Evolutionary conservation across 2,113 vertebrate genomes (phyloP), one percentile per base, ranked within the genome.

Genomic region (Hucho hucho): DNA sequence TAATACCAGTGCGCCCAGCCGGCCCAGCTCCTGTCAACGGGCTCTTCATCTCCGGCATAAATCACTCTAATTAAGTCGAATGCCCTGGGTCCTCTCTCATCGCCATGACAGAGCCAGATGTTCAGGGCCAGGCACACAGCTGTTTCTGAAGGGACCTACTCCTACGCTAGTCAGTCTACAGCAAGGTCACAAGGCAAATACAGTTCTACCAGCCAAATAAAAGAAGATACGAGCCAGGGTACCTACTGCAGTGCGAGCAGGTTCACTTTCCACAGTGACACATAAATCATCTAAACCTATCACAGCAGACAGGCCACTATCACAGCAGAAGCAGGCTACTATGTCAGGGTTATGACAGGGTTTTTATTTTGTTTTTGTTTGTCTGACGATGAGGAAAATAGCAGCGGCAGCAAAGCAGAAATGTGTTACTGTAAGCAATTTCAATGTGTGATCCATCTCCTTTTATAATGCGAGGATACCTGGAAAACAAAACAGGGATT

Each of bases 21-120:
- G n/a, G 63, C 13, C 63, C 63, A 12, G 9, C 61, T 26, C 63
- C 63, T 22, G 22, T 14, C 63, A 12, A 64, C 26, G 4, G 6
- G 13, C 64, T 65, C 64, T 16, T 69, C 53, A 28, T 53, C 4
- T 22, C 9, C 1, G 32, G 28, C 49, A 53, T 53, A 32, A 69
- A 69, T 75, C 53, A 43, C 28, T 2, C 56, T 61, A 69, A 61
- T 69, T 29, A 69, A 37, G n/a, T 16, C 56, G n/a, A 22, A 24
- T 29, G n/a, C 6, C 32, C 22, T 22, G 29, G 20, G 4, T 53
- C 29, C 22, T 2, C 22, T 22, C n/a, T 24, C 53, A 12, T 47
- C n/a, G 13, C 4, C 26, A 64, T 63, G 49, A 16, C 74, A 43
- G 37, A 11, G 37, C 37, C 68, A 76, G 74, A 76, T 76, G 74